Evolutionary conservation across 2,797 vertebrate species (phyloP).

Genomic region (Spondyliosoma cantharus): DNA sequence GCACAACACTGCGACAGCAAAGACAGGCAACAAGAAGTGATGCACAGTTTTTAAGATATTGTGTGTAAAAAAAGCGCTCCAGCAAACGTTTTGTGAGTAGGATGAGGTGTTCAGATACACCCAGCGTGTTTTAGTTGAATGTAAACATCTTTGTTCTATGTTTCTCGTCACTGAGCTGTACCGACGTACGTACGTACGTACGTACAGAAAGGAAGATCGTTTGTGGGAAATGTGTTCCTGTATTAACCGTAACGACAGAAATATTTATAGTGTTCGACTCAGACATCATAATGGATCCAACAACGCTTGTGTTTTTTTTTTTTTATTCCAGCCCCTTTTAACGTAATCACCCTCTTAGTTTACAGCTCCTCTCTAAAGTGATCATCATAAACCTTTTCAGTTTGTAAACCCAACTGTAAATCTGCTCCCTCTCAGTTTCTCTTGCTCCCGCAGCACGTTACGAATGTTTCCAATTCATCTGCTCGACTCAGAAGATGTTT

Average conservation of each 20-base stretch:
- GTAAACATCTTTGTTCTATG: too few relatives aligned
- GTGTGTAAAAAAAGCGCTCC: too few relatives aligned
- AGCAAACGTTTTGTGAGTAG: too few relatives aligned
- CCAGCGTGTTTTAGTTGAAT: too few relatives aligned
- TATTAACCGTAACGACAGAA: background rate
- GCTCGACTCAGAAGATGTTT: background rate
- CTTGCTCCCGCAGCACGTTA: background rate
- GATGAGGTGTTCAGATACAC: too few relatives aligned
- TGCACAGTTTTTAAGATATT: too few relatives aligned
- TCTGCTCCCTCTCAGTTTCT: background rate
- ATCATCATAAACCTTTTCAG: background rate
- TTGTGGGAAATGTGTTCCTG: background rate
- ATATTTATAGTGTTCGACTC: background rate
- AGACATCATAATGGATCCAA: background rate
- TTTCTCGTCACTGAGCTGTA: too few relatives aligned
- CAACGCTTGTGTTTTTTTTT: background rate
- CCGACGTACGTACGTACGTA: too few relatives aligned
- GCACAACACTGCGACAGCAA: too few relatives aligned
- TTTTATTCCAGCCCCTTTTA: constrained; percentile 19
- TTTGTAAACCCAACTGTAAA: background rate
- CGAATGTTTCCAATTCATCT: background rate
- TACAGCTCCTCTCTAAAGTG: constrained; percentile 1
- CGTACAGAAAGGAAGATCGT: too few relatives aligned
- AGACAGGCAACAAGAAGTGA: too few relatives aligned
- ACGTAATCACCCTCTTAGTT: constrained; percentile 15